Base-by-base conservation (phyloP, 2,797 vertebrate species). In the Octomys mimax region DNA sequence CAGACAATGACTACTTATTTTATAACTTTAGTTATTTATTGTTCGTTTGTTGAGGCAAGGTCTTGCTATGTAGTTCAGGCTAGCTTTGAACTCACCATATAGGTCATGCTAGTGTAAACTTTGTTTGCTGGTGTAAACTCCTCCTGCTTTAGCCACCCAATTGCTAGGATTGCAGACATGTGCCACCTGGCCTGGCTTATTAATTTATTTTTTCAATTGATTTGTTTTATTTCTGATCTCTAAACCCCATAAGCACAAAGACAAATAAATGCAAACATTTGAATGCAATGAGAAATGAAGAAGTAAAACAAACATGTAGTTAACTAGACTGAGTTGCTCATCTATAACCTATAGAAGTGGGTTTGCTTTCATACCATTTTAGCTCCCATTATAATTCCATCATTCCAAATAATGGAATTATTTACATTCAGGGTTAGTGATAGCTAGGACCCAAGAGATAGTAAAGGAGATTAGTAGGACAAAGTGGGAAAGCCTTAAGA, bases 241-340 rank as follows among this genome's bases (percentile, higher is more conserved):
- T 42, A 21, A 90, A 70, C 4, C 21, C 5, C 68, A 52, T 1
- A n/a, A 82, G 82, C 75, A 73, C 2, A 54, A 66, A 68, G 18
- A 71, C 22, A 87, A 90, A 89, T 75, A 88, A 84, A 96, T 86
- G 42, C 54, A 89, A 94, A 79, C 3, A 73, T 87, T 42, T 89
- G 68, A 87, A 90, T 59, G 33, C 59, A 54, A 71, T 54, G 22
- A 96, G 39, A 94, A 92, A 90, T 13, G 33, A 75, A 92, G 16
- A 77, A 14, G 6, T 59, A 39, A 57, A 86, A 91, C 92, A 79
- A 89, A 82, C 87, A 68, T 52, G 16, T 54, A 95, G 36, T 24
- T n/a, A 81, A 94, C 12, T 75, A 49, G 42, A n/a, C 22, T 31
- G 46, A 87, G 18, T 83, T 78, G 81, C 4, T 94, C 36, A 73